phyloP scores from a whole-genome alignment of 2,797 vertebrate species.

The Tinamus major region DNA sequence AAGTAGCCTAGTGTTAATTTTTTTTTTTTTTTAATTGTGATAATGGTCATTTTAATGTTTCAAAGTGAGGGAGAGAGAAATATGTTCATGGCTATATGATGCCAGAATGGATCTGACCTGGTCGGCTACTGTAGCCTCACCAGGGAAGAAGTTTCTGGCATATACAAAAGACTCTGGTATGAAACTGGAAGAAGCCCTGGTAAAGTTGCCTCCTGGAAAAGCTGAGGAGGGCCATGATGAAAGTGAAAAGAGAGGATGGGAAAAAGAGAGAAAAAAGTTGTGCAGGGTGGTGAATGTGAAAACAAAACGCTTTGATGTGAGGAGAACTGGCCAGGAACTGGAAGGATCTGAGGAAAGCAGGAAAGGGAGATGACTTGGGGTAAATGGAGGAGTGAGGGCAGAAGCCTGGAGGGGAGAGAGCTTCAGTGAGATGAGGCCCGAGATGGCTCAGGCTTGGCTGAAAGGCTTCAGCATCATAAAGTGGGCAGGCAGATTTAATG shows the following conservation, averaged over 20 bases:
- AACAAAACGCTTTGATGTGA: conserved; percentile 60
- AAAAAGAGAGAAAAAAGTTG: not conserved
- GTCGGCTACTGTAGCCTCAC: not conserved
- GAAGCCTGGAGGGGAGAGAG: conserved; percentile 68
- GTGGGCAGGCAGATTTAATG: conserved; percentile 55
- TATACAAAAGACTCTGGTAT: not conserved
- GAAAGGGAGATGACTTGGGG: conserved; percentile 54
- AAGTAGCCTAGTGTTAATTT: not conserved
- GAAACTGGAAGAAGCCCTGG: conserved; percentile 28
- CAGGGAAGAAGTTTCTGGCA: not conserved
- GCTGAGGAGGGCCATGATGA: conserved; percentile 23
- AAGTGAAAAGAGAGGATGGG: conserved; percentile 21
- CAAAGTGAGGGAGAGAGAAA: not conserved
- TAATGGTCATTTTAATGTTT: conserved; percentile 4
- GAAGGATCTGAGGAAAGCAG: conserved; percentile 52
- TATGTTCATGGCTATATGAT: not conserved
- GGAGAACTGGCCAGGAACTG: conserved; percentile 44
- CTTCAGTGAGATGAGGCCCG: conserved; percentile 54
- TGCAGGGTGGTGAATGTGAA: conserved; percentile 61
- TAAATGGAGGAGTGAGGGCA: conserved; percentile 66
- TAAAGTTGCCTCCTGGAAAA: conserved; percentile 24
- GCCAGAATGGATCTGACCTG: not conserved
- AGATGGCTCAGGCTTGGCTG: conserved; percentile 61
- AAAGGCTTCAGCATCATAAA: conserved; percentile 59
- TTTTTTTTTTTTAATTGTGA: not conserved